Evolutionary conservation across 2,888 invertebrate species (phyloP).

Genomic region (Ariolimax columbianus): DNA sequence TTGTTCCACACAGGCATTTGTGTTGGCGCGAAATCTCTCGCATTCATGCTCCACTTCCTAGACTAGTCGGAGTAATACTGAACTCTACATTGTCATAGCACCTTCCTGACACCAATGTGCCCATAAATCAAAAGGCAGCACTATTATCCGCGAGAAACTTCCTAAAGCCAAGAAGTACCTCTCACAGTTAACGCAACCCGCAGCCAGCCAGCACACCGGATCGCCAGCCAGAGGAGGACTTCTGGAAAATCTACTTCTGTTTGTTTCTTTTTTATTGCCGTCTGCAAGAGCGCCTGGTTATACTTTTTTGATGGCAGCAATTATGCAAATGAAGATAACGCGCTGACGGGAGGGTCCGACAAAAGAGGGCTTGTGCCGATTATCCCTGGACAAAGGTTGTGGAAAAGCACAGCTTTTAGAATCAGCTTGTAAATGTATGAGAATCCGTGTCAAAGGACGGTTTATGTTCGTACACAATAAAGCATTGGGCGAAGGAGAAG

Average conservation of each 20-base stretch:
- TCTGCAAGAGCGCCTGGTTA: conserved; percentile 38
- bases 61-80: not conserved
- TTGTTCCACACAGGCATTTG: not conserved
- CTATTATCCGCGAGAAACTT: conserved; percentile 8
- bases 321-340: conserved; percentile 45
- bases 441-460: conserved; percentile 10
- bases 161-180: not conserved
- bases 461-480: conserved; percentile 24
- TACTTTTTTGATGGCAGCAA: conserved; percentile 44
- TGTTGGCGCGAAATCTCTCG: conserved; percentile 14
- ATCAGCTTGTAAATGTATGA: conserved; percentile 28
- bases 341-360: not conserved
- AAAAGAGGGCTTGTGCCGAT: conserved; percentile 2
- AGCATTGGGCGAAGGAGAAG: not conserved
- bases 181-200: conserved; percentile 11
- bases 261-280: conserved; percentile 43
- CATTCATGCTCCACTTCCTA: not conserved
- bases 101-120: conserved; percentile 7
- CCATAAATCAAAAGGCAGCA: conserved; percentile 23
- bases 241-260: conserved; percentile 37
- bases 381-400: conserved; percentile 29
- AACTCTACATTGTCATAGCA: conserved; percentile 14
- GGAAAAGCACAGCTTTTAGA: conserved; percentile 27
- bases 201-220: conserved; percentile 1
- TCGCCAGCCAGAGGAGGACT: not conserved